Percentiles rank a stretch among this genome's conserved stretches.
Conservation (phyloP, 2,113 vertebrate genomes). For the Osmerus eperlanus region DNA sequence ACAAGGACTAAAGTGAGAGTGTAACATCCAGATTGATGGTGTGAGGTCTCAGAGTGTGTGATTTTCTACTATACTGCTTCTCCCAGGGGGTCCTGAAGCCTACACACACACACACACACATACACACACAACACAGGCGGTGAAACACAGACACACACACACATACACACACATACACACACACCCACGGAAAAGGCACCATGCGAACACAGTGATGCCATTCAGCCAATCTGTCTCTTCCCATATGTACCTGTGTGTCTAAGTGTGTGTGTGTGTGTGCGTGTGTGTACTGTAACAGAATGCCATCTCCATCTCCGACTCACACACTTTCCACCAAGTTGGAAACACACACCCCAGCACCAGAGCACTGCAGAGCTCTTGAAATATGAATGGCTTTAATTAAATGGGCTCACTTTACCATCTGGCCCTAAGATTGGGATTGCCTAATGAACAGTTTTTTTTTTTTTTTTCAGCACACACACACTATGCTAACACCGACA, state of each 20-base stretch:
- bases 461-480: not conserved
- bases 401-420: slow-evolving; percentile 74
- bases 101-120: slow-evolving; percentile 22
- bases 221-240: not conserved
- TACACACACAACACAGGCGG: slow-evolving; percentile 16
- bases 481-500: slow-evolving; percentile 45
- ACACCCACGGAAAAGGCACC: slow-evolving; percentile 8
- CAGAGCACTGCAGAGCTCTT: slow-evolving; percentile 57
- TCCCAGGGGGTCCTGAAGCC: not conserved
- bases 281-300: not conserved
- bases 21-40: slow-evolving; percentile 44
- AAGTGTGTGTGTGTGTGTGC: slow-evolving; percentile 4
- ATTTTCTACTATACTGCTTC: slow-evolving; percentile 30
- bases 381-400: slow-evolving; percentile 81
- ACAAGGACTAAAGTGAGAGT: not conserved
- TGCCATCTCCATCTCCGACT: not conserved
- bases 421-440: slow-evolving; percentile 70
- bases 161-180: slow-evolving; percentile 20
- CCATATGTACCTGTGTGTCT: not conserved
- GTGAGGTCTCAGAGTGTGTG: slow-evolving; percentile 19
- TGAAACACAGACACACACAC: slow-evolving; percentile 4
- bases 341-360: slow-evolving; percentile 47
- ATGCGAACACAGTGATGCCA: not conserved
- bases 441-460: slow-evolving; percentile 67
- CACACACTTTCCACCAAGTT: slow-evolving; percentile 32